phyloP scores from a whole-genome alignment of 2,113 vertebrate species.

The Siniperca knerii region DNA sequence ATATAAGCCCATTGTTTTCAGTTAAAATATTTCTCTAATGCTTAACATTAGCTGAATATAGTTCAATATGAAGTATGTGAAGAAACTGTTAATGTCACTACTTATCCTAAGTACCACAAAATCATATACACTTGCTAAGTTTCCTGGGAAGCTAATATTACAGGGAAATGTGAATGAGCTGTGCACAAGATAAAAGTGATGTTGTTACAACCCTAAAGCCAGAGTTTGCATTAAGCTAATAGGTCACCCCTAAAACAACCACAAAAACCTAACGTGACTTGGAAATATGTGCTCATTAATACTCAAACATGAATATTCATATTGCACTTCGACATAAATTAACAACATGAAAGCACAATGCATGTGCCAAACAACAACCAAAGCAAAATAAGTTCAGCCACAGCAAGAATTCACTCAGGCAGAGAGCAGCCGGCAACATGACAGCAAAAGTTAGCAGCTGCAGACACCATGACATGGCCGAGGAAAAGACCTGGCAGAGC shows the following conservation, averaged over 20 bases:
- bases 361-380: background rate
- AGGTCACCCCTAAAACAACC: conserved; percentile 24
- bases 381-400: conserved; percentile 12
- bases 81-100: background rate
- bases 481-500: conserved; percentile 3
- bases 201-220: conserved; percentile 11
- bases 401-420: background rate
- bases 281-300: conserved; percentile 25
- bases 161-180: background rate
- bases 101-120: background rate
- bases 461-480: background rate
- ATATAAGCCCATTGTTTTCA: background rate
- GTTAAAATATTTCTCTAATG: conserved; percentile 24
- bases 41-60: background rate
- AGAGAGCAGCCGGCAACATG: conserved; percentile 18
- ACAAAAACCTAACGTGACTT: conserved; percentile 16
- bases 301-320: conserved; percentile 47
- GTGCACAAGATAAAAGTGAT: background rate
- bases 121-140: background rate
- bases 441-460: conserved; percentile 21
- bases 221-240: conserved; percentile 25
- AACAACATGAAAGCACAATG: conserved; percentile 29
- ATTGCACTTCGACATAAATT: conserved; percentile 35
- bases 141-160: conserved; percentile 9
- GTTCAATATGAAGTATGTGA: background rate